These are phyloP conservation scores for Cheilosia impressa DNA, from an alignment of 2,888 invertebrate species.

Conservation along the genomic window DNA sequence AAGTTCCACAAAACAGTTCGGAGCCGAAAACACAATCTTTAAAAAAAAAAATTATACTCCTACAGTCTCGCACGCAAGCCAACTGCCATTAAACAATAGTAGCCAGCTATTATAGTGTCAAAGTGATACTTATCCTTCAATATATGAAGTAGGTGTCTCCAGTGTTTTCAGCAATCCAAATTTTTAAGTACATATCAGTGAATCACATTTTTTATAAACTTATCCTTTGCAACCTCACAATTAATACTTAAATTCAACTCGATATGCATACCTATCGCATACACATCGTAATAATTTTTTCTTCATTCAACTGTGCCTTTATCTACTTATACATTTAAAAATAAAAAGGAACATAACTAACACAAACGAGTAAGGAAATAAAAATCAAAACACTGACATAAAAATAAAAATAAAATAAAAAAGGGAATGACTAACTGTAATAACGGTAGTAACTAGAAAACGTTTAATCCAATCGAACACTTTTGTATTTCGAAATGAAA, in stretches of 20 bases:
- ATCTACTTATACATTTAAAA: constrained; percentile 36
- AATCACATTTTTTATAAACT: neutral
- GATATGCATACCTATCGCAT: constrained; percentile 1
- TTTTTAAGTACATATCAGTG: constrained; percentile 17
- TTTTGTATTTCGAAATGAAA: constrained; percentile 35
- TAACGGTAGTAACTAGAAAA: constrained; percentile 10
- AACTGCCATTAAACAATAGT: too few species aligned
- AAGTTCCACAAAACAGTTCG: too few species aligned
- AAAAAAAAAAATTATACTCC: too few species aligned
- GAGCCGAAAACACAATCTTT: too few species aligned
- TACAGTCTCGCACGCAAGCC: too few species aligned
- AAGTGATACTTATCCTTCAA: too few species aligned
- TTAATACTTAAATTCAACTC: neutral
- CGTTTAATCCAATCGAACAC: constrained; percentile 15
- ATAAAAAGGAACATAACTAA: constrained; percentile 26
- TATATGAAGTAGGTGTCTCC: too few species aligned
- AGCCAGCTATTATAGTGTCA: too few species aligned
- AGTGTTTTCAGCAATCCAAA: too few species aligned
- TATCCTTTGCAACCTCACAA: constrained; percentile 13
- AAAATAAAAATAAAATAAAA: neutral
- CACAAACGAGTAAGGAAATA: constrained; percentile 3
- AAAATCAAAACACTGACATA: constrained; percentile 5
- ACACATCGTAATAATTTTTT: constrained; percentile 22
- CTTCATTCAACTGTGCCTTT: constrained; percentile 68
- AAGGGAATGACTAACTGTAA: constrained; percentile 10